These are phyloP conservation scores for Grammomys dolichurus DNA, from an alignment of 2,113 vertebrate species.

Conservation along the genomic window DNA sequence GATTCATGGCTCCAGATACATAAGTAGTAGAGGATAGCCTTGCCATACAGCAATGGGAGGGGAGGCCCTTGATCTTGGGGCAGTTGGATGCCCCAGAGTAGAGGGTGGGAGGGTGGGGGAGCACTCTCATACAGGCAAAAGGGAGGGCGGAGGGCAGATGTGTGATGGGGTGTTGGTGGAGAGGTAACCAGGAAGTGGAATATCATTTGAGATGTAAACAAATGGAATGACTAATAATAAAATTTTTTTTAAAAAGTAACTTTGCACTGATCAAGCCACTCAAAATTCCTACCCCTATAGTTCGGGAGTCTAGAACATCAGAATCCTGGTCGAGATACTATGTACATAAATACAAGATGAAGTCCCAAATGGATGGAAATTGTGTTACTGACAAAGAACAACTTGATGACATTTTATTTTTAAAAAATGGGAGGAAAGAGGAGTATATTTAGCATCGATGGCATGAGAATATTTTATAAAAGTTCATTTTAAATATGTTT, in stretches of 20 bases:
- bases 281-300: background rate
- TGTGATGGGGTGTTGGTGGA: too few species aligned
- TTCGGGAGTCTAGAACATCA: background rate
- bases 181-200: too few species aligned
- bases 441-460: background rate
- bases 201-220: too few species aligned
- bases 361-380: background rate
- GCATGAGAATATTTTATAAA: background rate
- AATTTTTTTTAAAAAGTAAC: background rate
- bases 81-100: too few species aligned
- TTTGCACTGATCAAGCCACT: background rate
- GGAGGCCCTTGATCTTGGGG: too few species aligned
- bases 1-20: too few species aligned
- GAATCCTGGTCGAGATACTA: background rate
- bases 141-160: too few species aligned
- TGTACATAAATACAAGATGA: background rate
- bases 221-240: too few species aligned
- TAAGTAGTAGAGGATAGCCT: too few species aligned
- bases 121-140: too few species aligned
- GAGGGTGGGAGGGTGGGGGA: too few species aligned
- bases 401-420: background rate
- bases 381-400: background rate
- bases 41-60: too few species aligned
- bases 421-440: background rate
- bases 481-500: background rate